These are phyloP conservation scores for Oryzias woworae DNA, from an alignment of 2,113 vertebrate genomes.

Conservation along the genomic window DNA sequence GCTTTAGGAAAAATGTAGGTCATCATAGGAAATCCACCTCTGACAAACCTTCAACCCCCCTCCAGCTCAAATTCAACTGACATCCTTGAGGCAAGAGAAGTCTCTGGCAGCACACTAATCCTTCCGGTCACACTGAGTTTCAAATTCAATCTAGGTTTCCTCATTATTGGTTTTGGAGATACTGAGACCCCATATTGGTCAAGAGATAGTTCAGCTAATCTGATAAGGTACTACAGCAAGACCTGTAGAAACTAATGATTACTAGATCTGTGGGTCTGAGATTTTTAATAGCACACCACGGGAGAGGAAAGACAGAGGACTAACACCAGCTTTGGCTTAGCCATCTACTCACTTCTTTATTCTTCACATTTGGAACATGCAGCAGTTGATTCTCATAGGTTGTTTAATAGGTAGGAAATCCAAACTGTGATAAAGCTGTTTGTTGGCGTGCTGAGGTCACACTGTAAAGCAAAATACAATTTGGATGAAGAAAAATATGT, in stretches of 20 bases:
- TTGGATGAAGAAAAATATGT: not conserved
- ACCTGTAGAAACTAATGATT: constrained; percentile 60
- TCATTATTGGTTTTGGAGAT: constrained; percentile 75
- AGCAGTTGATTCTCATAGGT: constrained; percentile 5
- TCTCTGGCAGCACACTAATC: constrained; percentile 70
- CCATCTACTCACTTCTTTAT: not conserved
- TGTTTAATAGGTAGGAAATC: constrained; percentile 8
- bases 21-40: constrained; percentile 53
- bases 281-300: constrained; percentile 49
- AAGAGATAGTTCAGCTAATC: constrained; percentile 74
- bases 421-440: constrained; percentile 11
- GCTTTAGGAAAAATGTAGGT: constrained; percentile 75
- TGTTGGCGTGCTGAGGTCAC: not conserved
- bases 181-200: constrained; percentile 75
- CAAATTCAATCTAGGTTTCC: constrained; percentile 78
- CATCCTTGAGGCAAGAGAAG: constrained; percentile 70
- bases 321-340: constrained; percentile 11
- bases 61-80: constrained; percentile 65
- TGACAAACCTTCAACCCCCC: constrained; percentile 18
- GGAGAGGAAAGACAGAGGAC: constrained; percentile 9
- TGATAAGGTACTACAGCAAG: constrained; percentile 61
- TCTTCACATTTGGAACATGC: not conserved
- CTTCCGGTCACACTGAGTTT: constrained; percentile 75
- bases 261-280: constrained; percentile 51
- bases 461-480: not conserved